phyloP scores from a whole-genome alignment of 2,888 invertebrate species.

The Marronus borbonicus region DNA sequence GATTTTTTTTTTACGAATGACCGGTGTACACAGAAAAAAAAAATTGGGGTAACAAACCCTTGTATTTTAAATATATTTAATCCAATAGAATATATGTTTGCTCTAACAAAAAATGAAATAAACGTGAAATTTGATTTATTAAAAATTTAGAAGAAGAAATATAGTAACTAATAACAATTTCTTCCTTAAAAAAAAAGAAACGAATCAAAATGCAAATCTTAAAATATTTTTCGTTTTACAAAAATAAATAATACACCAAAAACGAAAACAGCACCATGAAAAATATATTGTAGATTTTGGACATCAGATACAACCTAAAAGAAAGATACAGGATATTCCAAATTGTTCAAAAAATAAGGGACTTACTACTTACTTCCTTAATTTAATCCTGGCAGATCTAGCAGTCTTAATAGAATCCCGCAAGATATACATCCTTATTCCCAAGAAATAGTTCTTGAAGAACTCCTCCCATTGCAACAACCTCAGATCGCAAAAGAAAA shows the following conservation, averaged over 20 bases:
- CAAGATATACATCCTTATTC: conserved; percentile 82
- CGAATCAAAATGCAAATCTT: too few relatives aligned
- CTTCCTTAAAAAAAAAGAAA: too few relatives aligned
- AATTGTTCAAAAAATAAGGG: background rate
- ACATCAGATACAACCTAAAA: conserved; percentile 10
- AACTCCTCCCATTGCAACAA: conserved; percentile 83
- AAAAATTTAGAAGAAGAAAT: too few relatives aligned
- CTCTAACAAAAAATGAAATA: too few relatives aligned
- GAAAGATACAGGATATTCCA: background rate
- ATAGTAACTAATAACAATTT: too few relatives aligned
- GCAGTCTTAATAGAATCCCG: conserved; percentile 84
- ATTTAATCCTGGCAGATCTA: conserved; percentile 30
- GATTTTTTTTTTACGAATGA: too few relatives aligned
- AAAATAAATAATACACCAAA: conserved; percentile 2
- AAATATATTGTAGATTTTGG: conserved; percentile 21
- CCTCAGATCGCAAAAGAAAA: conserved; percentile 81
- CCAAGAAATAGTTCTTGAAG: conserved; percentile 78
- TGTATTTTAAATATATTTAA: too few relatives aligned
- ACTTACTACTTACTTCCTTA: conserved; percentile 4
- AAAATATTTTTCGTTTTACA: background rate
- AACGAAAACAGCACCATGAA: background rate
- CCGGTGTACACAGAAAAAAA: too few relatives aligned
- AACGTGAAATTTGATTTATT: too few relatives aligned
- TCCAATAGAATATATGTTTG: too few relatives aligned
- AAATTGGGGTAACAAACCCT: too few relatives aligned